A percentile compares a stretch with the other conserved stretches of the same genome.
These are phyloP conservation scores for Lacerta bilineata DNA, from an alignment of 2,797 vertebrate species.

Conservation along the genomic window DNA sequence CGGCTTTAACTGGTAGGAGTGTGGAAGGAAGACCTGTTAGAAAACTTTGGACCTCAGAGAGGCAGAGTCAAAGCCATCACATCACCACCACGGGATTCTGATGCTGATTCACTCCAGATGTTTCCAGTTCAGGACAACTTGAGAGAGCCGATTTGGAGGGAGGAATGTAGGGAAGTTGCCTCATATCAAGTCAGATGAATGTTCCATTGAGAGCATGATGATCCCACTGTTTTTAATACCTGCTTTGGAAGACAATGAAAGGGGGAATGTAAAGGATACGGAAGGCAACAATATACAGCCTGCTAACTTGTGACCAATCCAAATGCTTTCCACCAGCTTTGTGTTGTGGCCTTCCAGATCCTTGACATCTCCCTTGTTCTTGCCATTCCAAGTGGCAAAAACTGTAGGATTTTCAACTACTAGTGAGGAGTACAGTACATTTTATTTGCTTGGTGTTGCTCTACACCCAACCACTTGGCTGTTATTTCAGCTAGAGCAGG, in stretches of 20 bases:
- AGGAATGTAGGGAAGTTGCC: too few species aligned
- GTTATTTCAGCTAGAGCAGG: not conserved
- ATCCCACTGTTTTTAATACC: too few species aligned
- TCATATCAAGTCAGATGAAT: too few species aligned
- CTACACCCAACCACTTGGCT: not conserved
- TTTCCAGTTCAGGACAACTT: not conserved
- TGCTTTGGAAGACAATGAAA: too few species aligned
- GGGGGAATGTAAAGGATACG: too few species aligned
- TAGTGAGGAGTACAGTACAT: too few species aligned
- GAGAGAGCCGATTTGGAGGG: too few species aligned
- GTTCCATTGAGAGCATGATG: too few species aligned
- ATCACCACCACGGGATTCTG: not conserved
- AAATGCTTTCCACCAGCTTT: too few species aligned
- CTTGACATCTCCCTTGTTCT: not conserved
- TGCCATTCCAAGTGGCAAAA: not conserved
- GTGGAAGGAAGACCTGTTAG: not conserved
- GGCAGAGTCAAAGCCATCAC: not conserved
- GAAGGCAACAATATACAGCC: too few species aligned
- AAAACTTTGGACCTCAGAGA: not conserved
- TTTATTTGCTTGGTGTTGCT: not conserved
- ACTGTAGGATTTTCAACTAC: not conserved
- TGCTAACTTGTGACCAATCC: too few species aligned
- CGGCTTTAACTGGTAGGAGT: not conserved
- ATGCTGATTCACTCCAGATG: not conserved
- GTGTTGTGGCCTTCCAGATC: too few species aligned